Evolutionary conservation across 2,113 vertebrate genomes (phyloP), one percentile per base, ranked within the genome.

Genomic region (Otolemur garnettii): DNA sequence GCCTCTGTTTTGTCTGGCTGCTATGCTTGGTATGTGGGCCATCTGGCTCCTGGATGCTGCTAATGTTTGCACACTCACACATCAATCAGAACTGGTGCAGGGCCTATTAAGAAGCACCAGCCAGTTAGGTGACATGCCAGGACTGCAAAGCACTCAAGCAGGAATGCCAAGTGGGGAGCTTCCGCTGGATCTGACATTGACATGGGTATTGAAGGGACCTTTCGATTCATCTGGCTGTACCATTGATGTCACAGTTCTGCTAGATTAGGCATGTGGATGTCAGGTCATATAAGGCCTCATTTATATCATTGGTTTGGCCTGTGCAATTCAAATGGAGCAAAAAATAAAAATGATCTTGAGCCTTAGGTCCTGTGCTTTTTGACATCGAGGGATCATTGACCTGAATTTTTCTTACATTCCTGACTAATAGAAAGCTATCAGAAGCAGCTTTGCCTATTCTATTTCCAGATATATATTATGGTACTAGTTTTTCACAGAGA

Each of bases 51-150:
- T 91, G 94, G 80, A 88, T 86, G 28, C 77, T 38, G 2, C 1
- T 96, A 97, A 97, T 94, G 81, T 98, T 97, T 97, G 85, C 95
- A 95, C 77, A 97, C 62, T 90, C 87, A 95, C 92, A 97, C 68
- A 95, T 97, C 92, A 96, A 74, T 96, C 95, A 95, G 77, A 92
- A 94, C 50, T 88, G 33, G 72, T 96, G 28, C 80, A 91, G 72
- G 90, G 50, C 53, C 78, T 97, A 77, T 88, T 95, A 94, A 91
- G 12, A 93, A 96, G 62, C 19, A 90, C 42, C 50, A 95, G 92
- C 90, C 90, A 92, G 87, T 83, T 93, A 85, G 91, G 74, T 86
- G 92, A 82, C 90, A 91, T 87, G 81, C 94, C 96, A 94, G 62
- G 50, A 96, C 90, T 83, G 19, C 94, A 92, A 86, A 97, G 33